Conservation (phyloP, 2,888 invertebrate species). For the Hyalella azteca region DNA sequence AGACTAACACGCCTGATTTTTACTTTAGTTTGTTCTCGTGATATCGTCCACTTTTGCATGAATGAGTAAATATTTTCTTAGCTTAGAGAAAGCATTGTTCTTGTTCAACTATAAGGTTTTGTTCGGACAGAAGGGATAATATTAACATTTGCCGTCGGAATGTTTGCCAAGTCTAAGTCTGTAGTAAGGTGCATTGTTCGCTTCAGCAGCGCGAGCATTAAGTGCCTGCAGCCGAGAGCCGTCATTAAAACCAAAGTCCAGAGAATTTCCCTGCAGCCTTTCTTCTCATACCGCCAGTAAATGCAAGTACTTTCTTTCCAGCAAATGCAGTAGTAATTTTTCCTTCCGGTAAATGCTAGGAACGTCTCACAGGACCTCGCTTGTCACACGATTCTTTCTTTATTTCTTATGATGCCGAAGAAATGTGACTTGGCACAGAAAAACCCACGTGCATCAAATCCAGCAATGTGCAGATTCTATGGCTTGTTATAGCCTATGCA, state of each 20-base stretch:
- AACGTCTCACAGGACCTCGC: too few species aligned
- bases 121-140: slow-evolving; percentile 36
- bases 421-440: too few species aligned
- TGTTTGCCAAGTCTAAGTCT: slow-evolving; percentile 20
- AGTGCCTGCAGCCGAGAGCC: slow-evolving; percentile 14
- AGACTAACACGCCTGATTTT: too few species aligned
- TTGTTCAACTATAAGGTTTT: slow-evolving; percentile 31
- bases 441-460: too few species aligned
- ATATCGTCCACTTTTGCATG: slow-evolving; percentile 6
- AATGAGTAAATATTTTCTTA: slow-evolving; percentile 34
- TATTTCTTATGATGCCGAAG: too few species aligned
- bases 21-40: slow-evolving; percentile 10
- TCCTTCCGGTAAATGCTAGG: slow-evolving; percentile 6
- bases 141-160: slow-evolving; percentile 28
- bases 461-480: too few species aligned
- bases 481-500: too few species aligned
- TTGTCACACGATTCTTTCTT: too few species aligned
- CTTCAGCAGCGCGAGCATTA: background rate
- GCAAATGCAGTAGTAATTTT: background rate
- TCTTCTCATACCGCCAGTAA: background rate
- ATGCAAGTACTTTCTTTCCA: background rate
- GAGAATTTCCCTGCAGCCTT: background rate
- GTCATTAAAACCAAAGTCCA: background rate
- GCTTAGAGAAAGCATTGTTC: slow-evolving; percentile 31
- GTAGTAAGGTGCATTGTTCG: slow-evolving; percentile 21